phyloP scores from a whole-genome alignment of 2,113 vertebrate species.

The Syngnathus floridae region DNA sequence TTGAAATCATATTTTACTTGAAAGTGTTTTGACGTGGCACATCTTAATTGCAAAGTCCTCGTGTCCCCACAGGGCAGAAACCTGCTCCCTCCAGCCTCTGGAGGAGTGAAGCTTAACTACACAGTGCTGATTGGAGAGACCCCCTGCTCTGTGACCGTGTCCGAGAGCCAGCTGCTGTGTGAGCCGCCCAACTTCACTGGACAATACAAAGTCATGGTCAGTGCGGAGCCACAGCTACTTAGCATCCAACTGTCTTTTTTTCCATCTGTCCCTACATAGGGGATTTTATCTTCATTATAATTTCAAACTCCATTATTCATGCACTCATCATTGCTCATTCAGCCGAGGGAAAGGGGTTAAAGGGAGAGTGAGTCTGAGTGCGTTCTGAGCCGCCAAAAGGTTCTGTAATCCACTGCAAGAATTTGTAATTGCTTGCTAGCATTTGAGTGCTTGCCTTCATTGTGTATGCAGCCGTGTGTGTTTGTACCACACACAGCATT shows the following conservation, averaged over 20 bases:
- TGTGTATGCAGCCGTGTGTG: conserved; percentile 8
- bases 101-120: conserved; percentile 95
- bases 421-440: conserved; percentile 35
- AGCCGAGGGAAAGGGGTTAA: conserved; percentile 38
- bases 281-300: conserved; percentile 22
- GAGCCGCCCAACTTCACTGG: conserved; percentile 91
- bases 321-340: conserved; percentile 41
- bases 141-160: conserved; percentile 88
- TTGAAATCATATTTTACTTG: conserved; percentile 12
- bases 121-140: conserved; percentile 92
- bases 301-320: conserved; percentile 38
- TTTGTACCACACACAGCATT: conserved; percentile 16
- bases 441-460: conserved; percentile 30
- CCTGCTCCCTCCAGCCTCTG: conserved; percentile 86
- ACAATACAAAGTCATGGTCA: conserved; percentile 94
- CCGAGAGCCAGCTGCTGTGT: conserved; percentile 93
- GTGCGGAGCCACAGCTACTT: conserved; percentile 25
- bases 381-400: conserved; percentile 41
- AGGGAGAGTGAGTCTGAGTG: conserved; percentile 22
- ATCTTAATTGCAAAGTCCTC: conserved; percentile 26
- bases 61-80: conserved; percentile 84
- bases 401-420: conserved; percentile 41
- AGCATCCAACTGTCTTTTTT: conserved; percentile 1
- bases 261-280: conserved; percentile 3
- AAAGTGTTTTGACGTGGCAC: conserved; percentile 11